Conservation (phyloP, 1,140 invertebrate genomes). For the Choristoneura fumiferana region DNA sequence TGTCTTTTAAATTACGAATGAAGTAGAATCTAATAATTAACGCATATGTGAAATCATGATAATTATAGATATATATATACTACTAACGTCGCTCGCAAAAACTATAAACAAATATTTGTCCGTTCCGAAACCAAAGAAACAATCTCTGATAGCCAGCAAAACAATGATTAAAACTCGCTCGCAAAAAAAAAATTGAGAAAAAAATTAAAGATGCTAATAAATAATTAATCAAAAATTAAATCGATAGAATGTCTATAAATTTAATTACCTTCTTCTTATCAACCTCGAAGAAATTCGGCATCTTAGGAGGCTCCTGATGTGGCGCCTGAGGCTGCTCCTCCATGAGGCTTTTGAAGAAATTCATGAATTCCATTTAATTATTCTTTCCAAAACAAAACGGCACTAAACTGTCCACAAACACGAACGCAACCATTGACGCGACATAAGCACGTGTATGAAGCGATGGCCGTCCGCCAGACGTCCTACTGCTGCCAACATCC, state of each 20-base stretch:
- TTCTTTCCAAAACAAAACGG: constrained; percentile 3
- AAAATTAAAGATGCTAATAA: no score
- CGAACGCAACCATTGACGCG: constrained; percentile 40
- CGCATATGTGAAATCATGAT: no score
- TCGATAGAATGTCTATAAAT: constrained; percentile 19
- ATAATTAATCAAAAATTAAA: no score
- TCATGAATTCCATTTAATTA: constrained; percentile 62
- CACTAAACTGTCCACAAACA: constrained; percentile 34
- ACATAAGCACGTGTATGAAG: constrained; percentile 52
- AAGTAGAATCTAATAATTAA: no score
- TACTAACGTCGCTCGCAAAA: no score
- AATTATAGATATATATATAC: no score
- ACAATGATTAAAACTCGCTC: no score
- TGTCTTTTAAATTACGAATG: no score
- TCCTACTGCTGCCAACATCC: constrained; percentile 68
- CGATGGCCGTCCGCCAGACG: constrained; percentile 60
- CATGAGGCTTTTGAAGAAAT: constrained; percentile 63
- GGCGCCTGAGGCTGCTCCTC: constrained; percentile 47
- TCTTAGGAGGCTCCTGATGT: constrained; percentile 54
- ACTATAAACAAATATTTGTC: no score
- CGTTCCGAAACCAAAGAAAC: no score
- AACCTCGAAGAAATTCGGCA: constrained; percentile 67
- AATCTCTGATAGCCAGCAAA: no score
- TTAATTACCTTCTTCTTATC: constrained; percentile 65
- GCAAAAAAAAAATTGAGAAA: no score